Base-by-base conservation (phyloP, 2,888 invertebrate species). In the Athalia circularis region DNA sequence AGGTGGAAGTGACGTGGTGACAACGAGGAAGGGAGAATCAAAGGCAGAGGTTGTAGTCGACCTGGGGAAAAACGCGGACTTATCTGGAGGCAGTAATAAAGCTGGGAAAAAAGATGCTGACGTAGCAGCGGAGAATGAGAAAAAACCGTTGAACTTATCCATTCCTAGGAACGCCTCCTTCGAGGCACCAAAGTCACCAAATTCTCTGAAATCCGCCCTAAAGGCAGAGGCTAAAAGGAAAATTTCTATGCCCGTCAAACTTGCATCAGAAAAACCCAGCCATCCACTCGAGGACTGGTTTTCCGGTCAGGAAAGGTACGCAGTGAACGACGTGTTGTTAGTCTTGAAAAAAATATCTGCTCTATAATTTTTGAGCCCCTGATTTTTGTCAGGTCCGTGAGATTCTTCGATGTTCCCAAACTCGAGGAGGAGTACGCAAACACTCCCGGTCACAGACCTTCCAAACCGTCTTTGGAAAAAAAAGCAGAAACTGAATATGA, bases 271-370 rank as follows among this genome's bases (percentile, higher is more conserved):
- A 68, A 81, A 82, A 77, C 83, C 83, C 48, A 79, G 82, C 61
- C 83, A 77, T 65, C 83, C 81, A 62, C 79, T 83, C 54, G 86
- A 86, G 75, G 84, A 84, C 74, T 85, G 84, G 83, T 82, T 83
- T 13, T 79, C 82, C 59, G 81, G 80, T 62, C 80, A 79, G 61
- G 82, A 82, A 47, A 83, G 81, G 82, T 81, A 62, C 45, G 45
- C 11, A 29, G 29, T 29, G 29, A 29, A 67, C 65, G 7, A 48
- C 29, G 29, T 29, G 2, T 29, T 29, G 2, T 29, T 1, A 2
- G 29, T 29, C 29, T 29, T 29, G 1, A 0, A 29, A 29, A 29
- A 29, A 29, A 29, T 29, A 29, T 29, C 29, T 29, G 29, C 0
- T n/a, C 4, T 48, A 5, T 8, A n/a, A 5, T 68, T 43, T 11